These are phyloP conservation scores for Synodontis membranacea DNA, from an alignment of 2,113 vertebrate genomes.

Conservation along the genomic window DNA sequence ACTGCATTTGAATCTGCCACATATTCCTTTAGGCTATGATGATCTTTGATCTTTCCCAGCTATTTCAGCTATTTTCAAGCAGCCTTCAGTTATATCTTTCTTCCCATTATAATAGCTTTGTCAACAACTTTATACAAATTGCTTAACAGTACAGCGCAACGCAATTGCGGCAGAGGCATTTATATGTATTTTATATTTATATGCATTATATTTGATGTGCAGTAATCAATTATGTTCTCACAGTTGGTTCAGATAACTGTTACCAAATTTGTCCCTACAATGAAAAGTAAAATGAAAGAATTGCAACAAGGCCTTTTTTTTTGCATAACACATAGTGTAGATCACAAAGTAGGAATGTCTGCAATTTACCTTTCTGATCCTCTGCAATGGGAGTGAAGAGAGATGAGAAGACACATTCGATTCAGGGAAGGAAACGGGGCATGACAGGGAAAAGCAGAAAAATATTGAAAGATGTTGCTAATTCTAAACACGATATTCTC, in stretches of 20 bases:
- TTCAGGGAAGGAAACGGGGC: background rate
- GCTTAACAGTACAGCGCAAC: background rate
- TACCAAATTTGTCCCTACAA: background rate
- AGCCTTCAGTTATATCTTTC: background rate
- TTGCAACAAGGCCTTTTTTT: too few relatives aligned
- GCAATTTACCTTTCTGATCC: conserved; percentile 54
- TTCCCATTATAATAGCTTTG: background rate
- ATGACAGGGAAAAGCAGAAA: background rate
- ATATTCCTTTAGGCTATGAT: background rate
- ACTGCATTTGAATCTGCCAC: background rate
- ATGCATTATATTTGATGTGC: too few relatives aligned
- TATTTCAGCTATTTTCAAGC: background rate
- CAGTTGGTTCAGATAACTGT: background rate
- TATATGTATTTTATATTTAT: too few relatives aligned
- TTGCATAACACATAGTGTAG: conserved; percentile 17
- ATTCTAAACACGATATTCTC: background rate
- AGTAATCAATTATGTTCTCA: background rate
- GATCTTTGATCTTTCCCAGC: background rate
- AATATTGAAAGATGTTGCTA: background rate
- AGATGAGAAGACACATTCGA: conserved; percentile 23
- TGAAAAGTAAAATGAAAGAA: background rate
- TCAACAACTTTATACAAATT: background rate
- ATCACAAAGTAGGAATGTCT: conserved; percentile 8
- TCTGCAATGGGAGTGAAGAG: conserved; percentile 44
- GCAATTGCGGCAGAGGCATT: background rate